These are phyloP conservation scores for Pegoplata infirma DNA, from an alignment of 2,888 invertebrate genomes.

Conservation along the genomic window DNA sequence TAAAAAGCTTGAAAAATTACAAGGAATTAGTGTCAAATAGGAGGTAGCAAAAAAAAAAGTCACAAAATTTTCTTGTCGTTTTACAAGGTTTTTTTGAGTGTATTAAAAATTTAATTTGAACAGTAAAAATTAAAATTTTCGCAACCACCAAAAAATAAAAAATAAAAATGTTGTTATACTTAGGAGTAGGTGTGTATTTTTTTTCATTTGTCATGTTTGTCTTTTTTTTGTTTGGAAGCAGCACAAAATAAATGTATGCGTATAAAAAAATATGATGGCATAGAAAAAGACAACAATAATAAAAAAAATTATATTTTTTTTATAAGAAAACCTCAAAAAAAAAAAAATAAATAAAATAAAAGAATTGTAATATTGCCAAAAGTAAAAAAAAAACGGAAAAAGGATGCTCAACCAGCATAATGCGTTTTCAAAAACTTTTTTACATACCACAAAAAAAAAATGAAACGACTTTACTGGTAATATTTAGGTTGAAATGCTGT, in stretches of 20 bases:
- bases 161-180: too few relatives aligned
- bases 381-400: constrained; percentile 45
- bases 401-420: constrained; percentile 58
- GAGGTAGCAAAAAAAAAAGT: too few relatives aligned
- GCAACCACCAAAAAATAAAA: too few relatives aligned
- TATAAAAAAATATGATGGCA: constrained; percentile 52
- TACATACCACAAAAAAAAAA: constrained; percentile 18
- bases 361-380: constrained; percentile 49
- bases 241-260: constrained; percentile 46
- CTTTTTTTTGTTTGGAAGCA: constrained; percentile 42
- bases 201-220: constrained; percentile 43
- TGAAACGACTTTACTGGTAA: constrained; percentile 22
- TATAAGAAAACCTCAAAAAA: constrained; percentile 20
- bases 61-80: too few relatives aligned
- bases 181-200: too few relatives aligned
- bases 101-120: too few relatives aligned
- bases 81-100: too few relatives aligned
- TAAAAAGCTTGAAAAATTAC: too few relatives aligned
- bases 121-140: too few relatives aligned
- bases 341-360: constrained; percentile 14
- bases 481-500: constrained; percentile 25
- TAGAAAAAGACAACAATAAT: constrained; percentile 45
- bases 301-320: constrained; percentile 12
- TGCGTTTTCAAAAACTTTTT: constrained; percentile 56
- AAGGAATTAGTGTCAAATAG: too few relatives aligned